These are phyloP conservation scores for Callipepla californica DNA, from an alignment of 2,113 vertebrate genomes.

Conservation along the genomic window DNA sequence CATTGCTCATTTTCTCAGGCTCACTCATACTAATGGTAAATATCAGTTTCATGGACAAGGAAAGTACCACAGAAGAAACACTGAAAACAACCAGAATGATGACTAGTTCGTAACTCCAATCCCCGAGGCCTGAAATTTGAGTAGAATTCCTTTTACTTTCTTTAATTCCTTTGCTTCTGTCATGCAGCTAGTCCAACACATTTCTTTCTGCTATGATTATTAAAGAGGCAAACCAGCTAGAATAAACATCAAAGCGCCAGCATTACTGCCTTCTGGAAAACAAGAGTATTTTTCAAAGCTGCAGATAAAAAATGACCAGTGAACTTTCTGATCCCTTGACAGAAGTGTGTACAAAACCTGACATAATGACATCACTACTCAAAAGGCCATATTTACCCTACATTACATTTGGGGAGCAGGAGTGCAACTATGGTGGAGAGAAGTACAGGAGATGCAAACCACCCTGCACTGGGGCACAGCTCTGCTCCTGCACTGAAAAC, in stretches of 20 bases:
- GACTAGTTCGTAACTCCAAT: conserved; percentile 60
- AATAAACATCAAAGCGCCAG: conserved; percentile 62
- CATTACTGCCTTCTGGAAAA: conserved; percentile 46
- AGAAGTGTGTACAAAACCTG: not conserved
- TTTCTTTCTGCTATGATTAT: conserved; percentile 70
- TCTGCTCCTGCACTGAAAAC: not conserved
- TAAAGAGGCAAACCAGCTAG: conserved; percentile 58
- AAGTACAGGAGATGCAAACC: not conserved
- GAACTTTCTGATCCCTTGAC: conserved; percentile 32
- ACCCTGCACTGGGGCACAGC: not conserved
- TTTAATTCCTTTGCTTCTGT: conserved; percentile 75
- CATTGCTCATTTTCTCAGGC: conserved; percentile 48
- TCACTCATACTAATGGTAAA: conserved; percentile 5
- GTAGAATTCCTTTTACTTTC: conserved; percentile 60
- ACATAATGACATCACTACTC: not conserved
- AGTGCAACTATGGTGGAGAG: accelerated
- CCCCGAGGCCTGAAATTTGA: conserved; percentile 68
- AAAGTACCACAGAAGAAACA: conserved; percentile 71
- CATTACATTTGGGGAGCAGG: not conserved
- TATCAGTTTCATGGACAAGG: conserved; percentile 60
- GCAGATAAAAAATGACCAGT: conserved; percentile 32
- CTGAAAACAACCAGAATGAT: conserved; percentile 65
- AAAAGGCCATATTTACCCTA: not conserved
- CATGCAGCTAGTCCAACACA: conserved; percentile 72
- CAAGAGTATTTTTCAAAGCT: conserved; percentile 64